These are phyloP conservation scores for Aphelenchoides fujianensis DNA, from an alignment of 1,140 invertebrate genomes.

Conservation along the genomic window DNA sequence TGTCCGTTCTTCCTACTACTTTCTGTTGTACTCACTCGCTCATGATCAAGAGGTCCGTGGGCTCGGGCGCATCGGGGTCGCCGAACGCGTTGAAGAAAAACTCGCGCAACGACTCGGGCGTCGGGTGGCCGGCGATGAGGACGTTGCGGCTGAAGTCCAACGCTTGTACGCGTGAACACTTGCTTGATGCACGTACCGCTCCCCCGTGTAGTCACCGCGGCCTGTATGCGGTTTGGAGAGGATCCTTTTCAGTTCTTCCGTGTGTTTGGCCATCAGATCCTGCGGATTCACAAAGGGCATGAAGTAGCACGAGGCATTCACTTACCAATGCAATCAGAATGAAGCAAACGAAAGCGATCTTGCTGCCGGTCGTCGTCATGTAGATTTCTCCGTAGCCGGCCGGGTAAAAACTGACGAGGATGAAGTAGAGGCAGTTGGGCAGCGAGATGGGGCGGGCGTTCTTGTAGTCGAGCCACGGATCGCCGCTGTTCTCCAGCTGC, in stretches of 20 bases:
- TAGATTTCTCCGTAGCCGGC: neutral
- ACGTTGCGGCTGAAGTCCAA: neutral
- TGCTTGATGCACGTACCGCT: too few relatives aligned
- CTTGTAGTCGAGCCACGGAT: neutral
- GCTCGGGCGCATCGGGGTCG: neutral
- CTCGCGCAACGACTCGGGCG: neutral
- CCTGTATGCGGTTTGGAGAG: neutral
- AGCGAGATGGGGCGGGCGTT: neutral
- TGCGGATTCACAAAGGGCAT: neutral
- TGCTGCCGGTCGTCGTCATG: neutral
- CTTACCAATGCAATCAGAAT: neutral
- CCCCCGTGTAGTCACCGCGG: neutral
- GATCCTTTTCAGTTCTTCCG: neutral
- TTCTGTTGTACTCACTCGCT: neutral
- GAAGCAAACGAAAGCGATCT: neutral
- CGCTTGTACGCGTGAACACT: neutral
- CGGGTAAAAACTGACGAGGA: neutral
- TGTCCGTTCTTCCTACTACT: neutral
- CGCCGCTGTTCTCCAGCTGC: neutral
- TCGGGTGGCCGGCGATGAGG: neutral
- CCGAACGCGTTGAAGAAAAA: neutral
- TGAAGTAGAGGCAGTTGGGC: neutral
- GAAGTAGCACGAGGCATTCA: neutral
- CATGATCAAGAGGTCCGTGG: neutral
- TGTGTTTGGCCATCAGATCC: neutral